A percentile compares a stretch with the other conserved stretches of the same genome.
Conservation (phyloP, 1,140 invertebrate genomes). For the Drosophila punjabiensis region DNA sequence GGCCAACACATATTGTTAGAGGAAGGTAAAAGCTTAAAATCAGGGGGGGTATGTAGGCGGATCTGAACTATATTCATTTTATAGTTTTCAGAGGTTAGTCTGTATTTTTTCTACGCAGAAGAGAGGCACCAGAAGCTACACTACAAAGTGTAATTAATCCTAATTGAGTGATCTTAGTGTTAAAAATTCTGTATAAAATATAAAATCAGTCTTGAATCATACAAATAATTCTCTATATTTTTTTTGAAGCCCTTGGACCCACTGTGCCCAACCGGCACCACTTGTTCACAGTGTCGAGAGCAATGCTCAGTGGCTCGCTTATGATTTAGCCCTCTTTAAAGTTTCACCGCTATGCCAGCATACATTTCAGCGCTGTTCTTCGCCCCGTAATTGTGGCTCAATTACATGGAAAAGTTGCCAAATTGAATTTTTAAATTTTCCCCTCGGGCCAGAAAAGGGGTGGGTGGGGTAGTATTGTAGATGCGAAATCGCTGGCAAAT, state of each 20-base stretch:
- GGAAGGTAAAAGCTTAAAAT: not conserved
- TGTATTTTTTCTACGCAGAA: not conserved
- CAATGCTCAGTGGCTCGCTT: constrained; percentile 72
- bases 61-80: not conserved
- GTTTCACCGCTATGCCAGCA: constrained; percentile 31
- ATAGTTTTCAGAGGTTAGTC: not conserved
- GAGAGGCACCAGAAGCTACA: not conserved
- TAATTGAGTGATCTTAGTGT: not conserved
- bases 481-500: constrained; percentile 57
- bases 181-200: not conserved
- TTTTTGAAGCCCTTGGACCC: not conserved
- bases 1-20: not conserved
- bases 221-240: not conserved
- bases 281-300: constrained; percentile 9
- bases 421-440: constrained; percentile 82
- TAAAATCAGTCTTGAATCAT: not conserved
- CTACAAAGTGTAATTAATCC: not conserved
- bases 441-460: constrained; percentile 33
- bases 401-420: constrained; percentile 83
- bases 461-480: not conserved
- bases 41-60: not conserved
- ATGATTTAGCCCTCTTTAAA: constrained; percentile 79
- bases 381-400: constrained; percentile 77
- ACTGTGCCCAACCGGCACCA: constrained; percentile 2
- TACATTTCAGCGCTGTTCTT: constrained; percentile 46